Percentiles rank a stretch among this genome's conserved stretches.
Evolutionary conservation across 2,113 vertebrate species (phyloP).

Genomic region (Corythornis madagascariensis): DNA sequence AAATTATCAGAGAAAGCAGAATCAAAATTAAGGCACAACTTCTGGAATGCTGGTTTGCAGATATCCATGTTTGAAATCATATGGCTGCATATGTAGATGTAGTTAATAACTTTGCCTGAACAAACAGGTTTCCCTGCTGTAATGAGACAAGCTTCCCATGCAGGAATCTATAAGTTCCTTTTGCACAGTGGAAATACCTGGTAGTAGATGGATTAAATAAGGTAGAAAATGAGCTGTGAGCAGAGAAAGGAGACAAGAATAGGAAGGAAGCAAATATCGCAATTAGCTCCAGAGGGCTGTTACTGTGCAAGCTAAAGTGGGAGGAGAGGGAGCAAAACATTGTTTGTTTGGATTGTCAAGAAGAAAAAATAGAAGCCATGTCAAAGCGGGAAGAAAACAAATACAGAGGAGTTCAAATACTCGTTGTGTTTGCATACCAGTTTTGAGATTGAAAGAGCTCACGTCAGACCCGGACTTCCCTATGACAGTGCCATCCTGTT

Average conservation of each 20-base stretch:
- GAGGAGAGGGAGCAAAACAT: not conserved
- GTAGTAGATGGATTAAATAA: not conserved
- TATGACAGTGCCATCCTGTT: not conserved
- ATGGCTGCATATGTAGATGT: not conserved
- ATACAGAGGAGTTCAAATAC: not conserved
- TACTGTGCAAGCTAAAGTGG: not conserved
- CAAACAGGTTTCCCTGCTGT: not conserved
- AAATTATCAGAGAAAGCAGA: not conserved
- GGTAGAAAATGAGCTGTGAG: not conserved
- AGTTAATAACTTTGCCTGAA: not conserved
- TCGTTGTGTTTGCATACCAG: not conserved
- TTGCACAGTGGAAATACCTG: not conserved
- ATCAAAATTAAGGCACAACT: not conserved
- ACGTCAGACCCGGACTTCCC: not conserved
- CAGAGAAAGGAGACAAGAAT: not conserved
- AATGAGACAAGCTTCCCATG: not conserved
- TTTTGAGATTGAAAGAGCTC: not conserved
- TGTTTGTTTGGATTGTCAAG: not conserved
- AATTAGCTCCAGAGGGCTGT: not conserved
- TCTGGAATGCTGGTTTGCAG: not conserved
- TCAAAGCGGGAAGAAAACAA: not conserved
- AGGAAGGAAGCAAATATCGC: constrained; percentile 5
- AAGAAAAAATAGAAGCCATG: not conserved
- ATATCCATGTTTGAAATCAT: not conserved
- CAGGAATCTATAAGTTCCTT: not conserved